Base-by-base conservation (phyloP, 2,797 vertebrate species). In the Lacerta bilineata region DNA sequence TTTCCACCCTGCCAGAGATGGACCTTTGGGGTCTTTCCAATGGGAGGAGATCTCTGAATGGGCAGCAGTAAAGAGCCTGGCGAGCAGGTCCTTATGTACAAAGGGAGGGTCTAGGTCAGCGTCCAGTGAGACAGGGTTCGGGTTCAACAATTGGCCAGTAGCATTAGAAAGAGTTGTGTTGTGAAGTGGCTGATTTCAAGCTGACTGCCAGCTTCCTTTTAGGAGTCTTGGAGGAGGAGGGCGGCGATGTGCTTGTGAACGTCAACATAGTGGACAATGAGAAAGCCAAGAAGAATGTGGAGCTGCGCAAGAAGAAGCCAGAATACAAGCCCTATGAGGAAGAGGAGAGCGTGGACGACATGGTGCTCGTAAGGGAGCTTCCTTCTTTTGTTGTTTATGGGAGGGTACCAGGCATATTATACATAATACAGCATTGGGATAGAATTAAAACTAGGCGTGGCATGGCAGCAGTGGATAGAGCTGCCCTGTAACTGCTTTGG, bases 261-360 rank as follows among this genome's bases (percentile, higher is more conserved):
- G 98, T 98, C 71, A 97, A 97, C 50, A 88, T 99, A 61, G 95
- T 98, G 66, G 98, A 99, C 84, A 97, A 95, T 69, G 98, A 99
- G 94, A 98, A 97, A n/a, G 98, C 98, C 0, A 97, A 98, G 78
- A 98, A 98, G 89, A 99, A 98, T 0, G 98, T 98, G 79, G 98
- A 96, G 85, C 94, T 98, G 61, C 98, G 97, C 90, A 98, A 98
- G 96, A 99, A 98, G 91, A 98, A 98, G 94, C 98, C 98, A 0
- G 98, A 98, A 27, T 98, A 99, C 94, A 97, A 98, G 93, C 98
- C 98, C 1, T 99, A 98, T 0, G 97, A 97, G 0, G 98, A 99
- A 80, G 98, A 98, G 0, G 98, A 98, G 94, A 98, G 95, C 0
- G 97, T 98, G 86, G 98, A 98, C 0, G 98, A 98, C 95, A 97